phyloP scores from a whole-genome alignment of 2,797 vertebrate species.

The Thalassophryne amazonica region DNA sequence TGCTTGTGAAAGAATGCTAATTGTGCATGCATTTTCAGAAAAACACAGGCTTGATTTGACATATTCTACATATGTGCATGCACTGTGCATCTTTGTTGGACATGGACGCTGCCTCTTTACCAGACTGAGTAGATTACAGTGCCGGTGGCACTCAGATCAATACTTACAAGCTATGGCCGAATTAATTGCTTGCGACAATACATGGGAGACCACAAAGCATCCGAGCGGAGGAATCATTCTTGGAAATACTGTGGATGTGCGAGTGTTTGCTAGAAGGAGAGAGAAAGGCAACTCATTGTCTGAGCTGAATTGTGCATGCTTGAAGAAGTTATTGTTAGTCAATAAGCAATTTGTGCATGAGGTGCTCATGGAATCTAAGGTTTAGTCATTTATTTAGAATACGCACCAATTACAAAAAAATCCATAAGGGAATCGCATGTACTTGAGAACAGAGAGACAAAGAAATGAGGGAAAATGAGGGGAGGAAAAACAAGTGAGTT shows the following conservation, averaged over 20 bases:
- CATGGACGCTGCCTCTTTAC: conserved; percentile 43
- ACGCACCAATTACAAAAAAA: neutral
- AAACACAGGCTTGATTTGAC: conserved; percentile 25
- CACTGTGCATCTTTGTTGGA: conserved; percentile 17
- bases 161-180: conserved; percentile 75
- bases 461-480: neutral
- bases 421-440: neutral
- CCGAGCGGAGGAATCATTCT: conserved; percentile 21
- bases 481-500: conserved; percentile 34
- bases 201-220: conserved; percentile 54
- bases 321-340: conserved; percentile 58
- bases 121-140: conserved; percentile 77
- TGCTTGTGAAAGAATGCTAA: neutral
- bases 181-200: conserved; percentile 79
- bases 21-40: conserved; percentile 15
- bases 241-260: neutral
- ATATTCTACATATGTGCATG: neutral
- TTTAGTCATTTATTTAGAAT: conserved; percentile 37
- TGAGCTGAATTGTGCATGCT: conserved; percentile 36
- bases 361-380: conserved; percentile 10
- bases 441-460: neutral
- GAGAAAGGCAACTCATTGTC: conserved; percentile 18
- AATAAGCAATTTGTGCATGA: conserved; percentile 51
- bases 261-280: neutral
- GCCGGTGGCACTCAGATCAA: conserved; percentile 74